A percentile compares a stretch with the other conserved stretches of the same genome.
Conservation (phyloP, 2,797 vertebrate species). For the Gobio occitaniae region DNA sequence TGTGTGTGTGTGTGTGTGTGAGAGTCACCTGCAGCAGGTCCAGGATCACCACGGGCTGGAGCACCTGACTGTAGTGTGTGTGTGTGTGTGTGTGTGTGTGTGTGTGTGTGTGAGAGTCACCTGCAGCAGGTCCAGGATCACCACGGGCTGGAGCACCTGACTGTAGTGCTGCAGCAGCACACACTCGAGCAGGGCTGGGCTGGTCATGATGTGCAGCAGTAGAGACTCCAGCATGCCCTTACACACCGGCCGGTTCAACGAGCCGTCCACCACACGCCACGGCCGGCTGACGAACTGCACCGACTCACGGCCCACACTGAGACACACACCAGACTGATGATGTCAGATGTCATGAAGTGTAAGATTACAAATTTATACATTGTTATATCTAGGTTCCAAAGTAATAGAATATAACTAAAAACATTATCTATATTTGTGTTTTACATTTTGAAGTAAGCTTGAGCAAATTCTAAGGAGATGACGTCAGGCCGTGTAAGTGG, state of each 20-base stretch:
- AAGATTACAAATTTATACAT: too few relatives aligned
- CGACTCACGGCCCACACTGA: not conserved
- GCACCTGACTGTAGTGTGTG: too few relatives aligned
- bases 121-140: slow-evolving; percentile 88
- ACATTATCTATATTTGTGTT: too few relatives aligned
- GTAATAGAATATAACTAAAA: too few relatives aligned
- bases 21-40: too few relatives aligned
- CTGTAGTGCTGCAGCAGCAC: slow-evolving; percentile 85
- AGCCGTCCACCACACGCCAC: slow-evolving; percentile 92
- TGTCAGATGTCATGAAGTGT: not conserved
- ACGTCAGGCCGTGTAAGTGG: too few relatives aligned
- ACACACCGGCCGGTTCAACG: slow-evolving; percentile 87
- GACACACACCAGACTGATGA: not conserved
- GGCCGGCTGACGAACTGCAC: slow-evolving; percentile 88
- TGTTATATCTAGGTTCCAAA: too few relatives aligned
- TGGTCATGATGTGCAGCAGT: slow-evolving; percentile 90
- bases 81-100: too few relatives aligned
- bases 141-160: slow-evolving; percentile 86
- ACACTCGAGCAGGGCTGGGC: slow-evolving; percentile 83
- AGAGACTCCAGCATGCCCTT: slow-evolving; percentile 95
- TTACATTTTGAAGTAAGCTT: too few relatives aligned
- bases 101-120: slow-evolving; percentile 66
- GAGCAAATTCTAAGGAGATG: too few relatives aligned
- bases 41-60: too few relatives aligned
- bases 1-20: too few relatives aligned